Evolutionary conservation across 2,797 vertebrate genomes (phyloP).

Genomic region (Scomberomorus guttatus): DNA sequence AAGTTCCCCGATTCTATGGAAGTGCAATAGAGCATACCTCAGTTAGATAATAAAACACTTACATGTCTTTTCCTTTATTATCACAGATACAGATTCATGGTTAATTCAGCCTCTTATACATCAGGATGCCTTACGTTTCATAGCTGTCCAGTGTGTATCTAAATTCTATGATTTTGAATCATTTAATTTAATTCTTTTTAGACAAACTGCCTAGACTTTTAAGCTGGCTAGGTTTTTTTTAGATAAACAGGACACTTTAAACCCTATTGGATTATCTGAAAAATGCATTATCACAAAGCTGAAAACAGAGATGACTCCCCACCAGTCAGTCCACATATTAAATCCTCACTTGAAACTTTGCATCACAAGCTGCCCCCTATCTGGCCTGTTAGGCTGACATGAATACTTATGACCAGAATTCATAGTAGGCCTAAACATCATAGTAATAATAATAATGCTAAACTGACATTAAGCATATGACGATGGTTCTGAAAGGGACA

Average conservation of each 20-base stretch:
- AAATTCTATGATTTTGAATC: background rate
- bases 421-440: background rate
- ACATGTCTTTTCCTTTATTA: too few species aligned
- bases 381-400: background rate
- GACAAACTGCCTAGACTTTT: background rate
- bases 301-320: background rate
- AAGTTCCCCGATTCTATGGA: background rate
- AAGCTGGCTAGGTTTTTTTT: too few species aligned
- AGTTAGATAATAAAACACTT: background rate
- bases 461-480: conserved; percentile 15
- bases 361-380: background rate
- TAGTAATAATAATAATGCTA: conserved; percentile 6
- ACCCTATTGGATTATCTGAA: background rate
- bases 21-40: too few species aligned
- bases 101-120: background rate
- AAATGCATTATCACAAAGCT: background rate
- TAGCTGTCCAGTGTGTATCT: background rate
- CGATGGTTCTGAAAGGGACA: background rate
- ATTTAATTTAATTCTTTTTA: background rate
- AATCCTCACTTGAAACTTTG: background rate
- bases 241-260: background rate
- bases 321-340: background rate
- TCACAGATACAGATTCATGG: background rate
- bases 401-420: conserved; percentile 12
- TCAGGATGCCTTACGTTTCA: background rate